Percentiles rank a stretch among this genome's conserved stretches.
Evolutionary conservation across 2,888 invertebrate genomes (phyloP).

Genomic region (Trissolcus japonicus): DNA sequence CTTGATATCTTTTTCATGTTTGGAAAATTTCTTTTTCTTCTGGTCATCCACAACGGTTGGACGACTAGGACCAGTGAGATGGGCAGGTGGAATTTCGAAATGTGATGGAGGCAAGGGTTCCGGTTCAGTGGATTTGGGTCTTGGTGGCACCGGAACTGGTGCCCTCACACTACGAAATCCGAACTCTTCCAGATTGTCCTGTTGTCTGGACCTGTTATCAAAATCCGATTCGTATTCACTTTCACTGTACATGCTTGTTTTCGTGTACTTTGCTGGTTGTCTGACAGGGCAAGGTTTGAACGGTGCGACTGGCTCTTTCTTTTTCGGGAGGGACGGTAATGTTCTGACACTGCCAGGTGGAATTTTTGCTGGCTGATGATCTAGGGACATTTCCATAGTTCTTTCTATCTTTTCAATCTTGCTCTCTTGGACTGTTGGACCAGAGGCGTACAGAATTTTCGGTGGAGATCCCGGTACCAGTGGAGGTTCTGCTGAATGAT

Average conservation of each 20-base stretch:
- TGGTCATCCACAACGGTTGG: conserved; percentile 63
- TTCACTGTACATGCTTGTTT: conserved; percentile 78
- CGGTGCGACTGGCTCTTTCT: conserved; percentile 71
- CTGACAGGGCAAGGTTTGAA: conserved; percentile 75
- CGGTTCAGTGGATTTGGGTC: conserved; percentile 79
- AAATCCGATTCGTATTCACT: conserved; percentile 83
- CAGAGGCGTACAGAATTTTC: conserved; percentile 81
- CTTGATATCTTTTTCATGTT: conserved; percentile 68
- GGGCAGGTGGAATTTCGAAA: conserved; percentile 77
- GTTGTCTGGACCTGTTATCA: conserved; percentile 78
- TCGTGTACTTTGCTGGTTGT: conserved; percentile 79
- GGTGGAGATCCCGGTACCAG: conserved; percentile 82
- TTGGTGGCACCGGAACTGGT: conserved; percentile 74
- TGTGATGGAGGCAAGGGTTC: conserved; percentile 79
- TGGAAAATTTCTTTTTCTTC: conserved; percentile 64
- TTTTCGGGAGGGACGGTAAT: conserved; percentile 77
- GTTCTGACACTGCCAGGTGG: conserved; percentile 79
- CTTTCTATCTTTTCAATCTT: conserved; percentile 78
- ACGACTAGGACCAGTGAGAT: conserved; percentile 65
- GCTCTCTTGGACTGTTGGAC: conserved; percentile 77
- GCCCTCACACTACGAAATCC: conserved; percentile 79
- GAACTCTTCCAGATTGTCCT: conserved; percentile 82
- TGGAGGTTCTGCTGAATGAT: conserved; percentile 66
- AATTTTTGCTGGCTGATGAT: conserved; percentile 78
- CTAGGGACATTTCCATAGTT: conserved; percentile 78